Conservation (phyloP, 2,113 vertebrate species). For the Urocolius indicus region DNA sequence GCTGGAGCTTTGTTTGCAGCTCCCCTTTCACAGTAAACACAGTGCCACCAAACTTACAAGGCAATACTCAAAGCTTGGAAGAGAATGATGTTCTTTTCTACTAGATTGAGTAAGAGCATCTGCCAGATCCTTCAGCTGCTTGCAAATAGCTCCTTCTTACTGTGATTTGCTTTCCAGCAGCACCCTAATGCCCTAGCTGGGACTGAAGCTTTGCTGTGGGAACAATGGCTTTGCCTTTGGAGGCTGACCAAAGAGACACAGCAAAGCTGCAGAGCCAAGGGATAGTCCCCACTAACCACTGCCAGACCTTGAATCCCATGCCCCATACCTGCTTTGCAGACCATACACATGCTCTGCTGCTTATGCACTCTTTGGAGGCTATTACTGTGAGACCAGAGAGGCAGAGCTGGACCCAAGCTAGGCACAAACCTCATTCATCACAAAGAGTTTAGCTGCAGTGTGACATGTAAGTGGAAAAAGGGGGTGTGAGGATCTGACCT, state of each 20-base stretch:
- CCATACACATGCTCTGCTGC: background rate
- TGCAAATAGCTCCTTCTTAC: background rate
- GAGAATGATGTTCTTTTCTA: background rate
- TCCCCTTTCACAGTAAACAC: slow-evolving; percentile 3
- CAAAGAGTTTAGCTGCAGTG: background rate
- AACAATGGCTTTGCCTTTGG: background rate
- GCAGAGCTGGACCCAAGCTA: background rate
- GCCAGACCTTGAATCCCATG: background rate
- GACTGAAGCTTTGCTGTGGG: background rate
- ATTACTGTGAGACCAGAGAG: background rate
- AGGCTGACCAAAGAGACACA: background rate
- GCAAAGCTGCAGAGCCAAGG: background rate
- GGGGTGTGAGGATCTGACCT: background rate
- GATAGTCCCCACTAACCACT: background rate
- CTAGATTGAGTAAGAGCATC: background rate
- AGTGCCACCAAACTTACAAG: background rate
- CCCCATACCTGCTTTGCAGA: background rate
- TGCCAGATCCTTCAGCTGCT: background rate
- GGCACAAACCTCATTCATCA: background rate
- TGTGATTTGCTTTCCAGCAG: background rate
- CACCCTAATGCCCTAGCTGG: background rate
- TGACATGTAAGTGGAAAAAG: background rate
- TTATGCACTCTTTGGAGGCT: background rate
- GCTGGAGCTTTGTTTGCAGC: slow-evolving; percentile 25
- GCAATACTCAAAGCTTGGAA: background rate